Evolutionary conservation across 1,140 invertebrate species (phyloP), one percentile per base, ranked within the genome.

Genomic region (Cydia pomonella): DNA sequence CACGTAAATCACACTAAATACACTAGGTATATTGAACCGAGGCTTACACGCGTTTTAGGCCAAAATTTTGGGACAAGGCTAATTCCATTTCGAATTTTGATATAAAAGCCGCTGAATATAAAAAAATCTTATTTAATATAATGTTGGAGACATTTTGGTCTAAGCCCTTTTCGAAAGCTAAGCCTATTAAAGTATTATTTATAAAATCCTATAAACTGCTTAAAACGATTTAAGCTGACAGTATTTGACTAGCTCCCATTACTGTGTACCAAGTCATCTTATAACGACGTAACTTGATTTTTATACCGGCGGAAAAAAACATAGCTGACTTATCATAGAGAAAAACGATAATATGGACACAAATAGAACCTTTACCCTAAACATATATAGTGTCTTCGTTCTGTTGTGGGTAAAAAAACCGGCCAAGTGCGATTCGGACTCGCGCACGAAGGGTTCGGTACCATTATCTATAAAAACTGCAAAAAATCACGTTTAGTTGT

Each of bases 1-100:
- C 53, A 0, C 53, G 53, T 59, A 59, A 59, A 59, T 59, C 53
- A 59, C 23, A 59, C 53, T 59, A 7, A 59, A 59, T n/a, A 59
- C 53, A n/a, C 53, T 59, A 59, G 18, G 53, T 59, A 59, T 23
- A 59, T 59, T 12, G 21, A 21, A 23, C 10, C 53, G 21, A 23
- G 53, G 53, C 18, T 59, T 59, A 59, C 53, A 59, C 18, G 53
- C 53, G 21, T 59, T 50, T 59, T 12, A 12, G 53, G 0, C 7
- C 33, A 10, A 38, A 9, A 38, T 38, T 38, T 10, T 38, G 10
- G n/a, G 6, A 21, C 53, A 59, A 59, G 53, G 53, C 47, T 4
- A 50, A 18, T 23, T 12, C n/a, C 21, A 59, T 59, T 59, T 59
- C 7, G 53, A 3, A 4, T 21, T 59, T 23, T 59, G 7, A 59